phyloP scores from a whole-genome alignment of 35 echinoderm and acorn worm genomes.

The Lytechinus pictus region DNA sequence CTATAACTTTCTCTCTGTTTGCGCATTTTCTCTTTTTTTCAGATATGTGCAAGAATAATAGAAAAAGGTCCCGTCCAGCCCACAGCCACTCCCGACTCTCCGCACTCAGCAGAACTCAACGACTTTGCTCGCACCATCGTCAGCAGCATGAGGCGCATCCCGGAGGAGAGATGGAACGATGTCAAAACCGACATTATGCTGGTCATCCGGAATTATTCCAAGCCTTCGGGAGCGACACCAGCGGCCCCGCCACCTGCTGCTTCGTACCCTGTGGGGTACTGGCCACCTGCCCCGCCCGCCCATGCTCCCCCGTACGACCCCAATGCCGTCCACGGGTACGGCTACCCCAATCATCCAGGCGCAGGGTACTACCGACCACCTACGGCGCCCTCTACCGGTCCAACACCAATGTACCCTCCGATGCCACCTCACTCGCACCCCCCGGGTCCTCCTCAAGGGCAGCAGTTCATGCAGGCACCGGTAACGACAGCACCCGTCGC shows the following conservation, averaged over 20 bases:
- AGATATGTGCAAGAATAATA: constrained; percentile 50
- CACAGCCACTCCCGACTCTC: constrained; percentile 44
- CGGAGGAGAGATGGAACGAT: constrained; percentile 55
- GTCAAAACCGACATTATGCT: constrained; percentile 52
- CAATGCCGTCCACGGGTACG: background rate
- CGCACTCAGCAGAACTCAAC: constrained; percentile 39
- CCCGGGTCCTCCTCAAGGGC: background rate
- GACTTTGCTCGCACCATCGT: constrained; percentile 47
- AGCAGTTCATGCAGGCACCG: background rate
- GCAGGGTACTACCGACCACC: background rate
- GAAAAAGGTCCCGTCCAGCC: constrained; percentile 49
- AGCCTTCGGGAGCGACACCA: background rate
- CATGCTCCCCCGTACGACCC: background rate
- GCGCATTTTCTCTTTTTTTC: background rate
- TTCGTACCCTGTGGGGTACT: background rate
- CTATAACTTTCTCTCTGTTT: background rate
- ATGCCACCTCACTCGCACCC: background rate
- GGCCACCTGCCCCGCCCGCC: background rate
- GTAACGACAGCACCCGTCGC: background rate
- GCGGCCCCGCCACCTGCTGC: background rate
- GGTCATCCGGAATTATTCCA: constrained; percentile 50
- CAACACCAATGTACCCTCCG: background rate
- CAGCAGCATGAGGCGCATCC: constrained; percentile 59
- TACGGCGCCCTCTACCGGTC: background rate
- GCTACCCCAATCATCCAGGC: background rate